These are phyloP conservation scores for Naso thynnoides DNA, from an alignment of 2,797 vertebrate genomes.

Conservation along the genomic window DNA sequence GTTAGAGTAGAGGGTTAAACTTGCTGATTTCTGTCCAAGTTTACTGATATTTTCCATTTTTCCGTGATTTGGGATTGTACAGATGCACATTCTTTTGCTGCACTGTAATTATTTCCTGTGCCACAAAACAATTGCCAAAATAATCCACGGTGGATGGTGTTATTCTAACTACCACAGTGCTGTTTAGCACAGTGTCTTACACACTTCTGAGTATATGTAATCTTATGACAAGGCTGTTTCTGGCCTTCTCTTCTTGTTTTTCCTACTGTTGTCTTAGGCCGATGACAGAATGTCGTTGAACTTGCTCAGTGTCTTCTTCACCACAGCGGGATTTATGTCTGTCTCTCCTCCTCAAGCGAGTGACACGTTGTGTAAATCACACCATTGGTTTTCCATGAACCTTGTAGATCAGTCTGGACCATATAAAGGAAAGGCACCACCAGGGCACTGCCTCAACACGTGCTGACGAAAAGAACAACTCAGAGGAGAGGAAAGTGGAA, in stretches of 20 bases:
- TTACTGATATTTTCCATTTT: conserved; percentile 83
- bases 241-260: conserved; percentile 35
- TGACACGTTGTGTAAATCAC: conserved; percentile 54
- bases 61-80: conserved; percentile 74
- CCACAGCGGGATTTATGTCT: conserved; percentile 44
- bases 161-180: conserved; percentile 36
- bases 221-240: conserved; percentile 46
- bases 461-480: conserved; percentile 21
- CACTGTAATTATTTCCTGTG: conserved; percentile 72
- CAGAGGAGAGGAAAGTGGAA: conserved; percentile 32
- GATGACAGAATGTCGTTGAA: conserved; percentile 59
- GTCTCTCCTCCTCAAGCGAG: conserved; percentile 45
- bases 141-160: conserved; percentile 47
- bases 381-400: conserved; percentile 54
- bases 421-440: conserved; percentile 28
- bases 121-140: conserved; percentile 68
- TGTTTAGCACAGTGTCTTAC: conserved; percentile 26
- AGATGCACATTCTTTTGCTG: conserved; percentile 72
- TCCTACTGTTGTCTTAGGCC: conserved; percentile 40
- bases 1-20: conserved; percentile 70
- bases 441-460: conserved; percentile 33
- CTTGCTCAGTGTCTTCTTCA: conserved; percentile 51
- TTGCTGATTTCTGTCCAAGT: conserved; percentile 69
- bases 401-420: conserved; percentile 38
- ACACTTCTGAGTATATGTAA: conserved; percentile 54